Conservation (phyloP, 2,797 vertebrate genomes). For the Spinus olivaceus region DNA sequence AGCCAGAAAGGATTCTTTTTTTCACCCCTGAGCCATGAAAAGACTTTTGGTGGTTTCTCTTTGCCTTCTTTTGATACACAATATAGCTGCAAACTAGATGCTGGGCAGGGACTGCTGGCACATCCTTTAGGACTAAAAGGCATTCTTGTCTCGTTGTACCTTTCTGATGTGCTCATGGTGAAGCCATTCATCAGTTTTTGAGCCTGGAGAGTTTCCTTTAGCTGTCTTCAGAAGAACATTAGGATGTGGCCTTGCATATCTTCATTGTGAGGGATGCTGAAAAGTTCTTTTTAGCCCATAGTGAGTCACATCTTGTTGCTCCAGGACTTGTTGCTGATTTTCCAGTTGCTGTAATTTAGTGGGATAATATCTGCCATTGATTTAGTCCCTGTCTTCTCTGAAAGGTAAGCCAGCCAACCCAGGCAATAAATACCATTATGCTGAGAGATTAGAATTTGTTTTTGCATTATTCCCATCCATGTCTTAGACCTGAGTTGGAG, state of each 20-base stretch:
- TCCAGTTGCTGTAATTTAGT: not conserved
- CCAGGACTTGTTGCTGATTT: not conserved
- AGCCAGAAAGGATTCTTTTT: not conserved
- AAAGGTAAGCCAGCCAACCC: not conserved
- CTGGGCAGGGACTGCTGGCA: not conserved
- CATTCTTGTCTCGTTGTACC: fast-evolving
- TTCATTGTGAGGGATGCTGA: not conserved
- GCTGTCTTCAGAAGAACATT: not conserved
- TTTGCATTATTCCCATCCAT: not conserved
- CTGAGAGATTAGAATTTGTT: not conserved
- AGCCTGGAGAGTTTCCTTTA: not conserved
- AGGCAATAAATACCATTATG: not conserved
- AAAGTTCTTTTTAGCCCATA: not conserved
- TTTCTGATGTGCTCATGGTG: not conserved
- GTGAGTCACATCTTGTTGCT: not conserved
- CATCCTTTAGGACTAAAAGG: not conserved
- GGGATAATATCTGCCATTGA: not conserved
- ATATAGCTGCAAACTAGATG: not conserved
- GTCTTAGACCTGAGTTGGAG: not conserved
- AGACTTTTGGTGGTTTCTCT: not conserved
- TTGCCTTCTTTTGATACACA: not conserved
- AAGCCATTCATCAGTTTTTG: not conserved
- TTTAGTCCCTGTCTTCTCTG: not conserved
- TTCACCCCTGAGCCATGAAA: not conserved
- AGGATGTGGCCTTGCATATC: not conserved